A percentile compares a stretch with the other conserved stretches of the same genome.
Evolutionary conservation across 2,888 invertebrate genomes (phyloP).

Genomic region (Galeruca laticollis): DNA sequence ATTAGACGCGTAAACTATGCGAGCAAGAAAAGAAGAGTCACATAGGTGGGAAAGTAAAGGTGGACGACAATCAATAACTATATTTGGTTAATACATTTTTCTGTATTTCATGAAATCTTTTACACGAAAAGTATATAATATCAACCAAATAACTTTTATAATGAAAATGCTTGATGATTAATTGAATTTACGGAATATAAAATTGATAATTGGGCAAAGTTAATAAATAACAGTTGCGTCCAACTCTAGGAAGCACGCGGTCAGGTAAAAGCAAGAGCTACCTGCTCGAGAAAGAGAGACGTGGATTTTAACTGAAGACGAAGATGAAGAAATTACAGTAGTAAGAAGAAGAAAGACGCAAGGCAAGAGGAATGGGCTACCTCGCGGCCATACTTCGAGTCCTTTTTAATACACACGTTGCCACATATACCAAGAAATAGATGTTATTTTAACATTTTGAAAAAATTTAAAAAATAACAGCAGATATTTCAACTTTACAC

Average conservation of each 20-base stretch:
- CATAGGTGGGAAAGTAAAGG: slow-evolving; percentile 39
- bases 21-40: slow-evolving; percentile 41
- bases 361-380: slow-evolving; percentile 61
- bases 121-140: too few relatives aligned
- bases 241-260: slow-evolving; percentile 29
- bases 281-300: slow-evolving; percentile 43
- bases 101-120: too few relatives aligned
- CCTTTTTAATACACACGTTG: slow-evolving; percentile 59
- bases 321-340: slow-evolving; percentile 39
- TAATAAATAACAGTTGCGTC: slow-evolving; percentile 5
- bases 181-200: too few relatives aligned
- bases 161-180: too few relatives aligned
- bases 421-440: slow-evolving; percentile 50
- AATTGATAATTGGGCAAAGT: too few relatives aligned
- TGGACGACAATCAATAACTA: background rate
- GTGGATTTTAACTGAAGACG: slow-evolving; percentile 34
- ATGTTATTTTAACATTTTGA: background rate
- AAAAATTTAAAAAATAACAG: too few relatives aligned
- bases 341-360: slow-evolving; percentile 53
- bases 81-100: too few relatives aligned
- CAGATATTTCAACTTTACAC: too few relatives aligned
- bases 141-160: too few relatives aligned
- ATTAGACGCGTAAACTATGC: slow-evolving; percentile 44
- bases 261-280: slow-evolving; percentile 36
- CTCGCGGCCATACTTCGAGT: slow-evolving; percentile 65